Evolutionary conservation across 2,797 vertebrate genomes (phyloP).

Genomic region (Urosaurus nigricauda): DNA sequence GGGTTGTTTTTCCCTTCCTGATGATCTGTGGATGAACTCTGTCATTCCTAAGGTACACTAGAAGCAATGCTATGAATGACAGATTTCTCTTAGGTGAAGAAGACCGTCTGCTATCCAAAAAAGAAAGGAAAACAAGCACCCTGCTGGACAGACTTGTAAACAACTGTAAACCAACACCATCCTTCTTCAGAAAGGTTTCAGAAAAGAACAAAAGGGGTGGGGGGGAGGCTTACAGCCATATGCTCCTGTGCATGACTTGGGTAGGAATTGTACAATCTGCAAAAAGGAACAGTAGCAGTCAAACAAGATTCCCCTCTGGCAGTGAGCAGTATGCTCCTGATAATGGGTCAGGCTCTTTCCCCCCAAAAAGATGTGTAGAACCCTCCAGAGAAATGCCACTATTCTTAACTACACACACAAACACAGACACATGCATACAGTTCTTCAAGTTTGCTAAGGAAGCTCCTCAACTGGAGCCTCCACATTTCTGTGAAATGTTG

Average conservation of each 20-base stretch:
- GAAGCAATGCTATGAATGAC: constrained; percentile 33
- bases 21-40: constrained; percentile 39
- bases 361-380: not conserved
- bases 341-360: not conserved
- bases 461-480: not conserved
- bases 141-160: constrained; percentile 26
- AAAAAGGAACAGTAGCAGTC: not conserved
- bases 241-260: not conserved
- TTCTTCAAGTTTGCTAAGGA: too few species aligned
- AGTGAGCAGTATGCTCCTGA: not conserved
- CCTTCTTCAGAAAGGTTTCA: not conserved
- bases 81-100: constrained; percentile 40
- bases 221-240: not conserved
- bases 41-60: constrained; percentile 10
- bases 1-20: not conserved
- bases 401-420: too few species aligned
- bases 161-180: constrained; percentile 17
- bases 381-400: not conserved
- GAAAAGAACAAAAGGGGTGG: constrained; percentile 14
- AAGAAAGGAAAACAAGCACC: constrained; percentile 17
- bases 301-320: not conserved
- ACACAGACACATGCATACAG: not conserved
- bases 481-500: not conserved
- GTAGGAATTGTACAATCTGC: not conserved
- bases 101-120: constrained; percentile 19